Evolutionary conservation across 2,888 invertebrate genomes (phyloP), one percentile per base, ranked within the genome.

Genomic region (Acronicta psi): DNA sequence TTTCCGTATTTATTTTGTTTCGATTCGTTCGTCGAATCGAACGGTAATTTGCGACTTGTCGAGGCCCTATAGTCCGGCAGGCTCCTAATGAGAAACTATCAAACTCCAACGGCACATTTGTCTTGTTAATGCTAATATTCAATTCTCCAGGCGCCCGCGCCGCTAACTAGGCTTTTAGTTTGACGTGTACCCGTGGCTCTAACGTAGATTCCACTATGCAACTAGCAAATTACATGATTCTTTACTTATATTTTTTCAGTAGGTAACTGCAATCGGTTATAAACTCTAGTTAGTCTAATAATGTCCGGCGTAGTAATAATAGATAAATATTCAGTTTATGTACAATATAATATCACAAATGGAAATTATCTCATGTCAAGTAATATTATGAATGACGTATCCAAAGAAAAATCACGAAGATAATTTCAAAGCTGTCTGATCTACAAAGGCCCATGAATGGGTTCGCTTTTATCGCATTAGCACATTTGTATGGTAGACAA

Each of bases 91-190:
- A 88, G 90, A 87, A 90, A 90, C 91, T 91, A 90, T 90, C 87
- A 88, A 91, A 91, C 88, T 91, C 79, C 71, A 81, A 83, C 85
- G 82, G 83, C 83, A 85, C 87, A 90, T 92, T 90, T 88, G 89
- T 89, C 89, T 90, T 85, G 85, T 86, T 88, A 87, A 89, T 88
- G 83, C 82, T 87, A 88, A 90, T 90, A 90, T 90, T 90, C 89
- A 86, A 90, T 89, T 88, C 85, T 81, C 84, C 64, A 62, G 79
- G 72, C 74, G 78, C 45, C 46, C 75, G 65, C 40, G 44, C 60
- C 60, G 73, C 77, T 75, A 77, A 77, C 77, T 79, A 79, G 77
- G 79, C 80, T 77, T 82, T 81, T 75, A 80, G 80, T 77, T 74
- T 56, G 64, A 61, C 69, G 68, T 60, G 57, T 70, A 73, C 66